Base-by-base conservation (phyloP, 2,113 vertebrate species). In the Tauraco erythrolophus region DNA sequence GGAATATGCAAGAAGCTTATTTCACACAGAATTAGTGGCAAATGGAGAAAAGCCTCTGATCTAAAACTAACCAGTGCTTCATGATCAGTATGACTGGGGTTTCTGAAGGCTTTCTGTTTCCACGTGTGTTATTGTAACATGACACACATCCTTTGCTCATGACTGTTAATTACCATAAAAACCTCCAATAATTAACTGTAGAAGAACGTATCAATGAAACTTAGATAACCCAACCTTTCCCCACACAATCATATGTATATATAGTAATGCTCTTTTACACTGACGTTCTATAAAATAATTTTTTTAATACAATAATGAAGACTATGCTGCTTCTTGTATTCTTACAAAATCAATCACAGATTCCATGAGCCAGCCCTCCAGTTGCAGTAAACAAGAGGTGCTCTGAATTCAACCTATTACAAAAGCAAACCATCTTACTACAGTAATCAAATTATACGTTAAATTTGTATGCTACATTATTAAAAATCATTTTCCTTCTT, bases 141-240 rank as follows among this genome's bases (percentile, higher is more conserved):
- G 65, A 92, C 15, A 69, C 46, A 61, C 43, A 75, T 57, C 66
- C 75, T 88, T 87, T 94, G 43, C 56, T 95, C 78, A 8, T 57
- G 87, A 84, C 58, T 81, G 70, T 82, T 97, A 96, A 96, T 93
- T 85, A 93, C 76, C 95, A 76, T 7, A 39, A 89, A 92, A 96
- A 41, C 57, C 33, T 93, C 86, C 88, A 35, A 69, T 64, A 95
- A 97, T 92, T 96, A 97, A 93, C 65, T 33, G 39, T 17, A 54
- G 8, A 53, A 80, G 43, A 78, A 79, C 3, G 2, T 15, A 86
- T 62, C 68, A 43, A 21, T 7, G 35, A 43, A 77, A 76, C 19
- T 45, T 9, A 72, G 14, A 76, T 45, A 92, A 94, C 53, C 11
- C 53, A 75, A 45, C 27, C 75, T 88, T 86, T 66, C 11, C 41